These are phyloP conservation scores for Gracilinanus agilis DNA, from an alignment of 2,113 vertebrate species.

Conservation along the genomic window DNA sequence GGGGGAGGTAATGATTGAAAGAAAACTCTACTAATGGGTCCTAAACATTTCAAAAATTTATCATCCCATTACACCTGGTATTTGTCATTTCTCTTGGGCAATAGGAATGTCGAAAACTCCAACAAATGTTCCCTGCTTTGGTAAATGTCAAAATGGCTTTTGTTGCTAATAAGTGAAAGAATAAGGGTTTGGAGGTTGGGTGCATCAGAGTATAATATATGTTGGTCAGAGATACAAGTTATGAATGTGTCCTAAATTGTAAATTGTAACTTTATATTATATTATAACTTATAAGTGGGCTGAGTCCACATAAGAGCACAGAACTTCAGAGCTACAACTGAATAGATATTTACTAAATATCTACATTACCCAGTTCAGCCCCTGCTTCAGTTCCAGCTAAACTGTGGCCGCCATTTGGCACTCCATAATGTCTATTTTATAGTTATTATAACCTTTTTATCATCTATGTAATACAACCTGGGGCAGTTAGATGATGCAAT, in stretches of 20 bases:
- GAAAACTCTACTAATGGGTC: constrained; percentile 55
- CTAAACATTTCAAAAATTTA: constrained; percentile 71
- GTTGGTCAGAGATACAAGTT: not conserved
- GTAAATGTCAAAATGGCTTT: not conserved
- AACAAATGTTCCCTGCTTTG: not conserved
- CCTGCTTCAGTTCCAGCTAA: not conserved
- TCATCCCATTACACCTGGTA: constrained; percentile 56
- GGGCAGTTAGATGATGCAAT: too few relatives aligned
- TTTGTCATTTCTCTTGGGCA: constrained; percentile 70
- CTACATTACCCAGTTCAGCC: not conserved
- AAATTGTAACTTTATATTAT: not conserved
- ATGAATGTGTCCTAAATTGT: not conserved
- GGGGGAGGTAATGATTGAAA: constrained; percentile 47
- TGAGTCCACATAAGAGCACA: not conserved
- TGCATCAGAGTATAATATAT: not conserved
- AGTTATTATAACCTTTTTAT: not conserved
- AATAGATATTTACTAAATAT: not conserved
- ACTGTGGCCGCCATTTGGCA: not conserved
- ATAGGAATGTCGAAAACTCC: constrained; percentile 61
- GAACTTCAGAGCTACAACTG: not conserved
- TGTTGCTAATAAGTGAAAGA: not conserved
- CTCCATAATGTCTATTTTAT: not conserved
- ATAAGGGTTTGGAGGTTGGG: not conserved
- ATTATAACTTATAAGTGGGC: too few relatives aligned
- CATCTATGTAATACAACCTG: not conserved